Percentiles rank a stretch among this genome's conserved stretches.
These are phyloP conservation scores for Scaptodrosophila latifasciaeformis DNA, from an alignment of 2,888 invertebrate species.

Conservation along the genomic window DNA sequence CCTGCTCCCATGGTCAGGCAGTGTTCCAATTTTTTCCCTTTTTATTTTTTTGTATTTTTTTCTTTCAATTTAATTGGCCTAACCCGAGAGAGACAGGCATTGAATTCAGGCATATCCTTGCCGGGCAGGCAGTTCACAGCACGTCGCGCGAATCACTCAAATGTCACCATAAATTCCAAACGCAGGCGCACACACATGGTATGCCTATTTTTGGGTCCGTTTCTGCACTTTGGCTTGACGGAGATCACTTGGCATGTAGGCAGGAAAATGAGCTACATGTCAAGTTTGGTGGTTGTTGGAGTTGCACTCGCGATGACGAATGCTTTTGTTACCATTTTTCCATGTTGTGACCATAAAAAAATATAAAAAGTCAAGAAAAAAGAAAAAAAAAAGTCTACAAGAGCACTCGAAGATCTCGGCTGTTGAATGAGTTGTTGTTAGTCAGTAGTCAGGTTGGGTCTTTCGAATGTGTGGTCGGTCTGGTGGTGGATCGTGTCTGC, in stretches of 20 bases:
- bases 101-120: slow-evolving; percentile 28
- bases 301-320: not conserved
- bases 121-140: slow-evolving; percentile 18
- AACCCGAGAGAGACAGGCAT: slow-evolving; percentile 35
- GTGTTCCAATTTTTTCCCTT: slow-evolving; percentile 63
- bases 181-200: slow-evolving; percentile 68
- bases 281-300: not conserved
- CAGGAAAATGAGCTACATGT: slow-evolving; percentile 6
- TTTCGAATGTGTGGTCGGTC: not conserved
- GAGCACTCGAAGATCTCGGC: not conserved
- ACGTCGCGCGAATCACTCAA: slow-evolving; percentile 67
- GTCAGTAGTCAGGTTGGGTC: not conserved
- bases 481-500: slow-evolving; percentile 26
- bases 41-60: too few relatives aligned
- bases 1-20: slow-evolving; percentile 28
- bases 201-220: slow-evolving; percentile 60
- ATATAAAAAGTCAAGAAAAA: slow-evolving; percentile 6
- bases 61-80: slow-evolving; percentile 64
- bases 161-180: slow-evolving; percentile 70
- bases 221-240: too few relatives aligned
- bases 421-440: not conserved
- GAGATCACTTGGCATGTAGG: too few relatives aligned
- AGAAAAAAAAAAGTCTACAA: not conserved
- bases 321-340: slow-evolving; percentile 53
- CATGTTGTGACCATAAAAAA: slow-evolving; percentile 42